phyloP scores from a whole-genome alignment of 2,113 vertebrate species.

The Ptyas mucosa region DNA sequence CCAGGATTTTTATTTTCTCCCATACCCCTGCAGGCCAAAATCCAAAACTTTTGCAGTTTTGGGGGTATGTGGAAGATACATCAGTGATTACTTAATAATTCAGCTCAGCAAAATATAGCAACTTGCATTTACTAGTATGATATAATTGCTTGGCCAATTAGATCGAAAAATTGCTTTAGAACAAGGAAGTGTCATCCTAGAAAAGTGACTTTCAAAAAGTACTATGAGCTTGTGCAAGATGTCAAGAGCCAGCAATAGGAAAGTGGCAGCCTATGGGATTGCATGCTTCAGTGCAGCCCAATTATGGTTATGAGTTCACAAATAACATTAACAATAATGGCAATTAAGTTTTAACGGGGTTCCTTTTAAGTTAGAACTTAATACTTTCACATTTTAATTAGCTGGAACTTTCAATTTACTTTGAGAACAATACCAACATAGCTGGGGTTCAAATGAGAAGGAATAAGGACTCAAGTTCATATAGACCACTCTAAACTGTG shows the following conservation, averaged over 20 bases:
- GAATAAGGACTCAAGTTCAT: not conserved
- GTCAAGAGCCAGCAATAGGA: not conserved
- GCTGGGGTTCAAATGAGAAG: not conserved
- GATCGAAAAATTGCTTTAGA: not conserved
- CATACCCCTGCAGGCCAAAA: not conserved
- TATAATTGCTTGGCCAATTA: not conserved
- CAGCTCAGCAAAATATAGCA: not conserved
- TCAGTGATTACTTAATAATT: not conserved
- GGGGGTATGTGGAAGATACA: not conserved
- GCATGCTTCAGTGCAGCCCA: not conserved
- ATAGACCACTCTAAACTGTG: not conserved
- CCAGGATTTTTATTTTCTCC: not conserved
- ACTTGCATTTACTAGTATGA: not conserved
- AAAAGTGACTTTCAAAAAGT: not conserved
- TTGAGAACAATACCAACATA: not conserved
- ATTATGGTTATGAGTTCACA: not conserved
- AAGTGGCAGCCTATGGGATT: not conserved
- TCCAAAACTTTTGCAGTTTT: not conserved
- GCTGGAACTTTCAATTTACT: not conserved
- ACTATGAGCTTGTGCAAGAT: not conserved
- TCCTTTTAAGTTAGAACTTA: not conserved
- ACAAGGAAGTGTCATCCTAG: not conserved
- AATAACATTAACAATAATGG: not conserved
- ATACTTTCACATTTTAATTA: not conserved
- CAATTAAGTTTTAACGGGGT: not conserved